A percentile compares a stretch with the other conserved stretches of the same genome.
Evolutionary conservation across 2,797 vertebrate genomes (phyloP).

Genomic region (Ambastaia sidthimunki): DNA sequence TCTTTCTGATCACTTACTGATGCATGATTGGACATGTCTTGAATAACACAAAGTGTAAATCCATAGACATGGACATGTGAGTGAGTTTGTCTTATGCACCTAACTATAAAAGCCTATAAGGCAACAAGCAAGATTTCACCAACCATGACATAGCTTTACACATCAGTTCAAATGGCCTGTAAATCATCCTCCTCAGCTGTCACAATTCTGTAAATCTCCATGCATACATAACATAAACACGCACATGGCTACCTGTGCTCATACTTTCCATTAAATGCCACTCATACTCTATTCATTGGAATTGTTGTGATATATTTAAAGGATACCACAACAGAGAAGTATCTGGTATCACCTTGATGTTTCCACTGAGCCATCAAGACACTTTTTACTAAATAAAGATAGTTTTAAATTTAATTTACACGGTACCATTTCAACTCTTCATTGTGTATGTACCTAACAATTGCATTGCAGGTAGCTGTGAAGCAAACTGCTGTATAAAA

Average conservation of each 20-base stretch:
- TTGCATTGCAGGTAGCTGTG: no score
- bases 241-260: neutral
- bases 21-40: conserved; percentile 22
- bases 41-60: conserved; percentile 16
- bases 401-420: no score
- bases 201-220: conserved; percentile 1
- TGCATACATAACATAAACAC: conserved; percentile 24
- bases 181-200: conserved; percentile 30
- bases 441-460: no score
- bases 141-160: conserved; percentile 28
- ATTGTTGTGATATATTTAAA: neutral
- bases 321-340: neutral
- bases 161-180: conserved; percentile 37
- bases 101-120: conserved; percentile 27
- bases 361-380: no score
- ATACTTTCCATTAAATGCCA: conserved; percentile 19
- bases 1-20: conserved; percentile 22
- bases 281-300: neutral
- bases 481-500: no score
- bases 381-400: no score
- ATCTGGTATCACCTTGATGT: no score
- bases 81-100: conserved; percentile 25
- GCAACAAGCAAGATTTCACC: conserved; percentile 16
- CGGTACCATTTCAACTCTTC: no score
- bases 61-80: conserved; percentile 2